Base-by-base conservation (phyloP, 2,888 invertebrate genomes). In the Busseola fusca region DNA sequence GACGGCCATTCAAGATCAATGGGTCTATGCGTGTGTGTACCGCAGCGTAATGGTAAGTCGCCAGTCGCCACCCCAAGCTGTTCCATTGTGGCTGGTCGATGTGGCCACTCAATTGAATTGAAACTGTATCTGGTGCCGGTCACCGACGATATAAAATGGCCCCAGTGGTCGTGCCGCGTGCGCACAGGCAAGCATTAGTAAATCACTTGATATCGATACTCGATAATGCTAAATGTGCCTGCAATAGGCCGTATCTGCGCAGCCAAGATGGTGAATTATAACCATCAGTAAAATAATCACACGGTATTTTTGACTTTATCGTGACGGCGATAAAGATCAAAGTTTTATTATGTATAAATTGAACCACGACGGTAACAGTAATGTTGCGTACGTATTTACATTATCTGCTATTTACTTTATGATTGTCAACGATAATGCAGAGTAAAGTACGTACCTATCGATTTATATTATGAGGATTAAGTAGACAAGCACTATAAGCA, bases 121-220 rank as follows among this genome's bases (percentile, higher is more conserved):
- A 84, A 83, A 84, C 86, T 84, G 57, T 85, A 86, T 84, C 83
- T 86, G 77, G 86, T 84, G 84, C 80, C 87, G 85, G 86, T 86
- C 85, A 83, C 82, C 78, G 83, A 83, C 81, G 81, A 86, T 87
- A 86, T 86, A 84, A 85, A 83, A 86, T 75, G 69, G 50, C 64
- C 74, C 69, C 72, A 78, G 75, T 76, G 79, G 76, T 81, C 82
- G 72, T 71, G 81, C 62, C 59, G 66, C 73, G 81, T 76, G 83
- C 81, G 84, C 82, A 81, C 69, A 80, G 79, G 82, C 87, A 87
- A 87, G 87, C 86, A 87, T 83, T 82, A 84, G 84, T 90, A 89
- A 89, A 89, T 90, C 88, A 89, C 85, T 66, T 77, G 86, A 85
- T 87, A 89, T 86, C 87, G 88, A 88, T 87, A 87, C 85, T 82